Base-by-base conservation (phyloP, 2,888 invertebrate species). In the Malthinus seriepunctatus region DNA sequence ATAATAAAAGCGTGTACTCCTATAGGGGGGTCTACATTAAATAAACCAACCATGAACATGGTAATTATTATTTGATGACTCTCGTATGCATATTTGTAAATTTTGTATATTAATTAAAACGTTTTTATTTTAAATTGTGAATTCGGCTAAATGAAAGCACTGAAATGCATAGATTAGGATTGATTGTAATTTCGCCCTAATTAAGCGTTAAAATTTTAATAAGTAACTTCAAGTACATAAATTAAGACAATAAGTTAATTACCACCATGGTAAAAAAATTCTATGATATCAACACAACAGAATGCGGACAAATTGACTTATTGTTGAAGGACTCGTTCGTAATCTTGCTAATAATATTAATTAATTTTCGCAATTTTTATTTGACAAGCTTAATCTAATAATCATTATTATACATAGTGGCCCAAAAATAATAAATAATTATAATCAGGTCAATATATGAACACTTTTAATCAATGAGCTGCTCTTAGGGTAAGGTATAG, bases 221-320 rank as follows among this genome's bases (percentile, higher is more conserved):
- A 23, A 23, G 23, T 4, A 42, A 42, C 39, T 15, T 42, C 8
- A 35, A 52, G 51, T 48, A 52, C 51, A 59, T 62, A 54, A 62
- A 62, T 62, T 58, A 58, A 62, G 51, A 31, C 58, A 62, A 62
- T 62, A 58, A 55, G 42, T 56, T 62, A 59, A 62, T 62, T 62
- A 52, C 48, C 23, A 23, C 23, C 23, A 58, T 44, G 33, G 39
- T 14, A 37, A 14, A 35, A 46, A 52, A 46, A 34, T 42, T 8
- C 52, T 35, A 52, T 52, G 52, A 52, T 52, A 52, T 52, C 52
- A 52, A 52, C 52, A 52, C 46, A 52, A 52, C 46, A 52, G 52
- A 52, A 52, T 52, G 52, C 52, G 52, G 46, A 52, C 46, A 37
- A 34, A 46, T 46, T 34, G 46, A 45, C 23, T 39, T 39, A 51